phyloP scores from a whole-genome alignment of 1,140 invertebrate species.

The Bicyclus anynana region DNA sequence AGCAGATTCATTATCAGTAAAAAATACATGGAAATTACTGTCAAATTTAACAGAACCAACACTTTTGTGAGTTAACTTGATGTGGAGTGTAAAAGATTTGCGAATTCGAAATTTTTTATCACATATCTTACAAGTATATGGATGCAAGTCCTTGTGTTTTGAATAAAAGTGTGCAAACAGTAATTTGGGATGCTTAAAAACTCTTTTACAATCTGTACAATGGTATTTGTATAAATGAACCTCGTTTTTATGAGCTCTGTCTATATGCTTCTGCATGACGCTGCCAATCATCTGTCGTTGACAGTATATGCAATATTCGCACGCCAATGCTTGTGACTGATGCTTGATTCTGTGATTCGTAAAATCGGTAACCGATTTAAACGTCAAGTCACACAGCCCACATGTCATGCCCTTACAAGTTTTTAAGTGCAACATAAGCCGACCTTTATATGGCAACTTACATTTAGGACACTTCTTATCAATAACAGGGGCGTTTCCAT shows the following conservation, averaged over 20 bases:
- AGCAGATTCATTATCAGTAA: conserved; percentile 46
- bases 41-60: conserved; percentile 62
- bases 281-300: conserved; percentile 42
- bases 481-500: not conserved
- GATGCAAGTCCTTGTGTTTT: conserved; percentile 49
- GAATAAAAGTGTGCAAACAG: conserved; percentile 55
- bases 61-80: conserved; percentile 53
- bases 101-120: conserved; percentile 47
- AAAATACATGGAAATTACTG: conserved; percentile 57
- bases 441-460: conserved; percentile 19
- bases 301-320: conserved; percentile 48
- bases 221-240: conserved; percentile 55
- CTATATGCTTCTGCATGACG: conserved; percentile 48
- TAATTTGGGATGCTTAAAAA: conserved; percentile 55
- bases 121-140: conserved; percentile 60
- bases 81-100: conserved; percentile 58
- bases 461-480: conserved; percentile 38
- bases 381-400: conserved; percentile 30
- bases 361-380: conserved; percentile 32
- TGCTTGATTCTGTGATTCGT: conserved; percentile 30
- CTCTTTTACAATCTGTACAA: conserved; percentile 44
- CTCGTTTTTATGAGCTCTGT: conserved; percentile 36
- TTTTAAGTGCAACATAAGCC: conserved; percentile 27
- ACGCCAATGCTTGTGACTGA: conserved; percentile 14
- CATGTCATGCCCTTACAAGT: conserved; percentile 42